A percentile compares a stretch with the other conserved stretches of the same genome.
Evolutionary conservation across 64 coral and sea anemone genomes (phyloP).

Genomic region (Stichodactyla helianthus): DNA sequence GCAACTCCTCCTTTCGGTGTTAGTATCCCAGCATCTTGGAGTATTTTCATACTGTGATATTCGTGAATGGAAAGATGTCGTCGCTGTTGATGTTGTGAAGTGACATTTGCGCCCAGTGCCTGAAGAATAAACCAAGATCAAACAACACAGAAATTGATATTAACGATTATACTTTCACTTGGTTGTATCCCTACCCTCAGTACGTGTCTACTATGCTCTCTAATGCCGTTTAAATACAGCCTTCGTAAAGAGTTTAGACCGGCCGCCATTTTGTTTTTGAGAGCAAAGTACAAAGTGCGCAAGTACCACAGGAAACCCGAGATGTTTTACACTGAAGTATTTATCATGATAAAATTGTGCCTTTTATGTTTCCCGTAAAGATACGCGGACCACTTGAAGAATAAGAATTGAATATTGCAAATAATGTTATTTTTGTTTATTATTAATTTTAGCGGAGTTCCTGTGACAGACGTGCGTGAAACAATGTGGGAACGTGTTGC

Average conservation of each 20-base stretch:
- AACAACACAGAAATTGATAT: neutral
- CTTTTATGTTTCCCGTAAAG: too few relatives aligned
- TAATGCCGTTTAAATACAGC: constrained; percentile 50
- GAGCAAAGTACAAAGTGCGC: neutral
- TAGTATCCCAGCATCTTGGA: constrained; percentile 90
- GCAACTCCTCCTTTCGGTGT: constrained; percentile 91
- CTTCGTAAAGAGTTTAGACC: constrained; percentile 53
- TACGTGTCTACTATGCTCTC: constrained; percentile 50
- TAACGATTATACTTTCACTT: neutral
- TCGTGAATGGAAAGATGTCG: constrained; percentile 86
- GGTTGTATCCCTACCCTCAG: constrained; percentile 32
- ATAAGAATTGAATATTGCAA: too few relatives aligned
- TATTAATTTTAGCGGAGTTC: too few relatives aligned
- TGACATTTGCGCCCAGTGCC: constrained; percentile 55
- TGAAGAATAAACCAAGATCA: constrained; percentile 8
- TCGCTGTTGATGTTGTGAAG: constrained; percentile 63
- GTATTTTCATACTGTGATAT: constrained; percentile 93
- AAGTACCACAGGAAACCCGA: neutral
- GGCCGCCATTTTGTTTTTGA: constrained; percentile 89
- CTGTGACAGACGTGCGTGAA: too few relatives aligned
- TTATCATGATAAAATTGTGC: neutral
- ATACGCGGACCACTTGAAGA: too few relatives aligned
- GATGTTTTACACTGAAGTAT: neutral
- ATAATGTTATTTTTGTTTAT: too few relatives aligned
- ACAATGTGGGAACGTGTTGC: too few relatives aligned